phyloP scores from a whole-genome alignment of 1,140 invertebrate species.

The Lordiphosa collinella region DNA sequence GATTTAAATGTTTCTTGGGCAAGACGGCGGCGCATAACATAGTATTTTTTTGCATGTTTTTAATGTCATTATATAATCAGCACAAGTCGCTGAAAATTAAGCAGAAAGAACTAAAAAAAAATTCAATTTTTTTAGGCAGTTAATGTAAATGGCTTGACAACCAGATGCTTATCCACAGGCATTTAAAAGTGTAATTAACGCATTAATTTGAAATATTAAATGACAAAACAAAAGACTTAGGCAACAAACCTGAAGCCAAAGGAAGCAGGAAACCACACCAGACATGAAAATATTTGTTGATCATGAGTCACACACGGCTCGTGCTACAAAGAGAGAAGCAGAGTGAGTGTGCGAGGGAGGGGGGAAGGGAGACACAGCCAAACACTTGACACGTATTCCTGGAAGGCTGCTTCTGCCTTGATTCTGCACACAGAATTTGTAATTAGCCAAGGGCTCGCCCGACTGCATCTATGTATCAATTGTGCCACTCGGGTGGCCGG shows the following conservation, averaged over 20 bases:
- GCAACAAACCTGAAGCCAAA: constrained; percentile 57
- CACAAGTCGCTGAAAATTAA: constrained; percentile 68
- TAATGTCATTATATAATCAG: constrained; percentile 72
- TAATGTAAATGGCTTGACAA: constrained; percentile 18
- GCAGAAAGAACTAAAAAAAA: constrained; percentile 40
- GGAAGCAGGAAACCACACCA: constrained; percentile 64
- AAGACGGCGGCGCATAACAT: constrained; percentile 7
- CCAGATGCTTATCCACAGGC: constrained; percentile 62
- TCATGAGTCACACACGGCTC: constrained; percentile 58
- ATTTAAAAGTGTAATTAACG: constrained; percentile 76
- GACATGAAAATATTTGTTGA: constrained; percentile 58
- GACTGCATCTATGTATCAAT: constrained; percentile 53
- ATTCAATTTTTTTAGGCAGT: neutral
- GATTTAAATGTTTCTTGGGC: constrained; percentile 54
- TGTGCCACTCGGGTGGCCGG: constrained; percentile 57
- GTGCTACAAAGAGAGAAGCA: constrained; percentile 50
- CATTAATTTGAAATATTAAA: constrained; percentile 60
- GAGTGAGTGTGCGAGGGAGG: too few species aligned
- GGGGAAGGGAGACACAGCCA: constrained; percentile 3
- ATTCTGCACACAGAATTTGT: constrained; percentile 63
- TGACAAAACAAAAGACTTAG: constrained; percentile 67
- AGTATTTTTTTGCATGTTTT: constrained; percentile 56
- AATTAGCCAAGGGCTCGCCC: constrained; percentile 46
- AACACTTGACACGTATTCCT: constrained; percentile 52
- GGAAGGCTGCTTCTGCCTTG: constrained; percentile 42